Conservation (phyloP, 2,888 invertebrate species). For the Glomeris marginata region DNA sequence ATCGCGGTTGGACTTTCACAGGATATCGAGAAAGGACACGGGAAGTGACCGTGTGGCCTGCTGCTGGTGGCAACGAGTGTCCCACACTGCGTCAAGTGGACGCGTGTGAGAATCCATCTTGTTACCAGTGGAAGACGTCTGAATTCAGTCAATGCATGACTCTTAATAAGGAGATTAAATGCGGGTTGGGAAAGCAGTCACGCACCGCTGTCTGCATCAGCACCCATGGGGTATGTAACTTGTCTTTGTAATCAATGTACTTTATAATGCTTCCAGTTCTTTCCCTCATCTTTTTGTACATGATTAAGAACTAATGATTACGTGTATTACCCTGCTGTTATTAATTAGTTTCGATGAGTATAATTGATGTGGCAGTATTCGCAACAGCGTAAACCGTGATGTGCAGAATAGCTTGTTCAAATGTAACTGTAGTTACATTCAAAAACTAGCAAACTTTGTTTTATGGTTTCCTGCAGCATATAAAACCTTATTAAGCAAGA, state of each 20-base stretch:
- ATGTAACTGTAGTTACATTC: too few relatives aligned
- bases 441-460: too few relatives aligned
- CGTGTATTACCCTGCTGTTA: too few relatives aligned
- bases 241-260: background rate
- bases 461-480: too few relatives aligned
- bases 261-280: too few relatives aligned
- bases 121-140: constrained; percentile 24
- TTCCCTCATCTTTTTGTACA: too few relatives aligned
- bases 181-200: constrained; percentile 17
- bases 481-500: too few relatives aligned
- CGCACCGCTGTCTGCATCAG: constrained; percentile 17
- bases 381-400: too few relatives aligned
- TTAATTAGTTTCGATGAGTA: too few relatives aligned
- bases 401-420: too few relatives aligned
- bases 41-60: constrained; percentile 38
- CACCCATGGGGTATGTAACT: constrained; percentile 15
- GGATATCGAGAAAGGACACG: constrained; percentile 27
- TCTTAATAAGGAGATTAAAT: constrained; percentile 14
- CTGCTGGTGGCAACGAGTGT: constrained; percentile 28
- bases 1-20: constrained; percentile 8
- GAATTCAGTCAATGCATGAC: constrained; percentile 16
- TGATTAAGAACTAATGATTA: too few relatives aligned
- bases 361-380: too few relatives aligned
- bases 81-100: constrained; percentile 17
- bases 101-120: constrained; percentile 14